Conservation (phyloP, 2,113 vertebrate genomes). For the Geococcyx californianus region DNA sequence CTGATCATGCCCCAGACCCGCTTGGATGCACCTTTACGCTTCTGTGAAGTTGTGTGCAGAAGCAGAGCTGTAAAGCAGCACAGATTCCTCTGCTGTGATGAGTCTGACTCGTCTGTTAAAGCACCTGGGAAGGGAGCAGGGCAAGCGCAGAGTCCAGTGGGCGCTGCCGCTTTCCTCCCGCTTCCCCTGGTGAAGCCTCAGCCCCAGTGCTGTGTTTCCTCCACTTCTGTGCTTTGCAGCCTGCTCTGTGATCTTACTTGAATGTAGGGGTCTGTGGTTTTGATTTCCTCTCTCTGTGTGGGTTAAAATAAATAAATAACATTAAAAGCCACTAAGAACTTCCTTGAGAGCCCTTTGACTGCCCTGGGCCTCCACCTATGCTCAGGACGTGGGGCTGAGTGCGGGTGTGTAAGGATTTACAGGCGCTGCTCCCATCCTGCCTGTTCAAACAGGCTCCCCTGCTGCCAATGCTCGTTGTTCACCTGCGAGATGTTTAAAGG, state of each 20-base stretch:
- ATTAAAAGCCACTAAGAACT: background rate
- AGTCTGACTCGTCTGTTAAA: background rate
- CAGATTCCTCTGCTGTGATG: background rate
- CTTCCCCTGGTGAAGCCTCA: background rate
- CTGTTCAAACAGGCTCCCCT: background rate
- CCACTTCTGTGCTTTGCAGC: background rate
- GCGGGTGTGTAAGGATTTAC: background rate
- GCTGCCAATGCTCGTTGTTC: background rate
- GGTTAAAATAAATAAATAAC: background rate
- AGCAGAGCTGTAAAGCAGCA: background rate
- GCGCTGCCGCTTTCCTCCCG: background rate
- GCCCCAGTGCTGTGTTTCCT: background rate
- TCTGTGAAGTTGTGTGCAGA: background rate
- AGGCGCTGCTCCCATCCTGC: background rate
- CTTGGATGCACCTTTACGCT: background rate
- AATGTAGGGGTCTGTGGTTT: background rate
- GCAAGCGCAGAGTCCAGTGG: background rate
- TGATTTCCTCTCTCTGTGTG: background rate
- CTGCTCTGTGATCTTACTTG: background rate
- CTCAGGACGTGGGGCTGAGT: background rate
- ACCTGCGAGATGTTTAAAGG: background rate
- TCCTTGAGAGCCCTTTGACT: slow-evolving; percentile 6
- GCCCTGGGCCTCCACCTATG: background rate
- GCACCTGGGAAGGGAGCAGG: background rate
- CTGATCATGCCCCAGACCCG: background rate